Conservation (phyloP, 2,797 vertebrate species). For the Peromyscus eremicus region DNA sequence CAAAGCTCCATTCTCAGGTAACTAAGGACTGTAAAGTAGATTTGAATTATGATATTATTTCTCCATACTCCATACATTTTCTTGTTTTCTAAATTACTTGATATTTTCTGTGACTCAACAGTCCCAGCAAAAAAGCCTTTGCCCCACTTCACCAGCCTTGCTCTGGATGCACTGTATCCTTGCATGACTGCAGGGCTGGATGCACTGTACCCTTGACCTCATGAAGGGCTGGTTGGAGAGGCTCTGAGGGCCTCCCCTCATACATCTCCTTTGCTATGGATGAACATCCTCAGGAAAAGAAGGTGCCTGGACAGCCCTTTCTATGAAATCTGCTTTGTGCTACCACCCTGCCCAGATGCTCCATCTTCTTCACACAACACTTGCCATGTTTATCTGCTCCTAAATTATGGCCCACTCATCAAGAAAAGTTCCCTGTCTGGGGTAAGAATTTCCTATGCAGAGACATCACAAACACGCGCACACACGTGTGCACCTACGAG, state of each 20-base stretch:
- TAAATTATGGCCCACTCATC: neutral
- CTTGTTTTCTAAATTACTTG: neutral
- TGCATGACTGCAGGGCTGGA: neutral
- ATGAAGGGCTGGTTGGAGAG: neutral
- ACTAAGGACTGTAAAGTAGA: neutral
- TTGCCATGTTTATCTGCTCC: neutral
- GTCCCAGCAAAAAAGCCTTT: neutral
- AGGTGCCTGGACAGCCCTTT: neutral
- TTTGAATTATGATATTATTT: neutral
- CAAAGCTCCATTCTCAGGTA: neutral
- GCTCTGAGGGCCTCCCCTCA: neutral
- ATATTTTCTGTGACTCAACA: neutral
- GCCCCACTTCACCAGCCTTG: neutral
- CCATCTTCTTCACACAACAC: neutral
- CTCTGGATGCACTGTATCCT: neutral
- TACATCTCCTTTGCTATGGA: neutral
- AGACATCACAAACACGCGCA: neutral
- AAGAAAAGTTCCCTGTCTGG: neutral
- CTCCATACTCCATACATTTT: neutral
- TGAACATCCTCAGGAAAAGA: neutral
- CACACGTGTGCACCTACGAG: no score
- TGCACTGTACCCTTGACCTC: neutral
- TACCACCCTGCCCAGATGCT: neutral
- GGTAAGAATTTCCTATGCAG: fast-evolving
- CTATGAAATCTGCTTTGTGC: no score